Base-by-base conservation (phyloP, 1,140 invertebrate genomes). In the Mylabris phalerata region DNA sequence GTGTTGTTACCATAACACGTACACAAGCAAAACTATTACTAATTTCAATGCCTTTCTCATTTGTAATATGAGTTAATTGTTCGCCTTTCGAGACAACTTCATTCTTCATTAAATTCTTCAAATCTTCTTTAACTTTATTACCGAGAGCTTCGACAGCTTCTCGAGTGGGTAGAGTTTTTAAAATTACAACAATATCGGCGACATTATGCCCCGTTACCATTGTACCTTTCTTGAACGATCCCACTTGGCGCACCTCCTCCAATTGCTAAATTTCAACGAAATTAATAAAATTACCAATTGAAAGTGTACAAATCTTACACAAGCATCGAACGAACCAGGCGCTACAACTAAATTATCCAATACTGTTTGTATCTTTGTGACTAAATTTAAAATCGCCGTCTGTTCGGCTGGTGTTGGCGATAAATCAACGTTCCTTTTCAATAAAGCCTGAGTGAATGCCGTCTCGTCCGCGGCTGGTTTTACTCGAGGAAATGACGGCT, bases 211-310 rank as follows among this genome's bases (percentile, higher is more conserved):
- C 93, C 4, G 91, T 88, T 66, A 98, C 84, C 88, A 98, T 98
- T 7, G 95, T 98, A 0, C 95, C 95, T 75, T 98, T 98, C 74
- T 98, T 98, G 69, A 95, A 98, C 0, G 95, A 95, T 0, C 96
- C 96, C 46, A 98, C 94, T 78, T 95, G 92, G 9, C 94, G 80
- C 0, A 97, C 92, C 76, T 97, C 94, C 71, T 98, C 94, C 38
- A 98, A 79, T 90, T 97, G 92, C 92, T 95, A 73, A 32, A 32
- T 5, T 19, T 19, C 74, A 67, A 67, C 50, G 55, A 62, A 64
- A 46, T 43, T 13, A 44, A 9, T 40, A 38, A 45, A 4, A 52
- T 55, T 39, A 25, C 27, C 38, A 27, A 39, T 54, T 47, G 39
- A 6, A 59, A 46, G 51, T 41, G 38, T 45, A 57, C 60, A 61